A percentile compares a stretch with the other conserved stretches of the same genome.
Evolutionary conservation across 2,888 invertebrate species (phyloP).

Genomic region (Nebria brevicollis): DNA sequence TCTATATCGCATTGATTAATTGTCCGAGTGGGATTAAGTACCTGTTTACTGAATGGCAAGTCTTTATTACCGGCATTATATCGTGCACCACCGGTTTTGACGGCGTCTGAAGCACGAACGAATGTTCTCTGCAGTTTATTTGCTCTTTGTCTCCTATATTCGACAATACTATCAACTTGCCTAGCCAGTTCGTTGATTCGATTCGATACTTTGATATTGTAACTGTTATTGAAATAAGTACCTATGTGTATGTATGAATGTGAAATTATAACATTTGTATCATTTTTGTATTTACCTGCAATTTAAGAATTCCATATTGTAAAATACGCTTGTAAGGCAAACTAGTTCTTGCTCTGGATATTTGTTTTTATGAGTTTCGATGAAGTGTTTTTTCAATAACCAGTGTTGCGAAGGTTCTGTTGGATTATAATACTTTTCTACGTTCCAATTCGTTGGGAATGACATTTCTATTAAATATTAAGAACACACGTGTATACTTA

Average conservation of each 20-base stretch:
- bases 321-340: constrained; percentile 90
- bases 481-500: too few relatives aligned
- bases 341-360: constrained; percentile 83
- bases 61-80: neutral
- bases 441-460: constrained; percentile 72
- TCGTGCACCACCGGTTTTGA: constrained; percentile 59
- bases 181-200: constrained; percentile 77
- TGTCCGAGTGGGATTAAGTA: neutral
- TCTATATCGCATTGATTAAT: neutral
- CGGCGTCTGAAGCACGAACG: constrained; percentile 73
- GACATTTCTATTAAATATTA: constrained; percentile 7
- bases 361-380: constrained; percentile 79
- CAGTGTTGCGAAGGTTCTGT: constrained; percentile 93
- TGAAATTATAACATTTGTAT: constrained; percentile 49
- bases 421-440: constrained; percentile 78
- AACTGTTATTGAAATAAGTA: constrained; percentile 68
- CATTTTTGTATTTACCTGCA: constrained; percentile 70
- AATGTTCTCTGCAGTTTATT: constrained; percentile 72
- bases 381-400: constrained; percentile 83
- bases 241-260: neutral
- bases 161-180: constrained; percentile 71
- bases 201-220: constrained; percentile 84
- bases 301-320: constrained; percentile 87
- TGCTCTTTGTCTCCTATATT: constrained; percentile 71
- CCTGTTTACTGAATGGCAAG: neutral